Evolutionary conservation across 2,113 vertebrate species (phyloP).

Genomic region (Gymnorhina tibicen): DNA sequence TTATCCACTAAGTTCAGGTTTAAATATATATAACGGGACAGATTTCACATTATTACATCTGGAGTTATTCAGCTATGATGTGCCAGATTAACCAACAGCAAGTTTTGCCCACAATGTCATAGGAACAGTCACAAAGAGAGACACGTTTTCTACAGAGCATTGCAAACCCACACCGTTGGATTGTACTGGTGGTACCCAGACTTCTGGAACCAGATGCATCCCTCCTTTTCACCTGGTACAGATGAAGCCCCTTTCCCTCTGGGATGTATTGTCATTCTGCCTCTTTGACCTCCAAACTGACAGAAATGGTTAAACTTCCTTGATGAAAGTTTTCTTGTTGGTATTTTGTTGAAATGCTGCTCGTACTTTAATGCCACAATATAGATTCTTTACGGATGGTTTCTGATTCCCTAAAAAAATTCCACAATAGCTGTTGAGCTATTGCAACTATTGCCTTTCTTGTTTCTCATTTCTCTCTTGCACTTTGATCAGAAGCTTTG

Average conservation of each 20-base stretch:
- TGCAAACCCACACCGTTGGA: background rate
- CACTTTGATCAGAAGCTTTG: slow-evolving; percentile 33
- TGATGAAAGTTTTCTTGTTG: background rate
- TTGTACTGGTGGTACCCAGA: background rate
- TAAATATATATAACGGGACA: background rate
- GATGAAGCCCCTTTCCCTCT: background rate
- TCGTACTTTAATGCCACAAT: background rate
- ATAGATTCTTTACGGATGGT: slow-evolving; percentile 7
- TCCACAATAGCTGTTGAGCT: slow-evolving; percentile 15
- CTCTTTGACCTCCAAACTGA: background rate
- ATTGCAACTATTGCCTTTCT: slow-evolving; percentile 22
- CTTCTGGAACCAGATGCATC: background rate
- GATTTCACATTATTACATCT: background rate
- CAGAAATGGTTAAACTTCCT: background rate
- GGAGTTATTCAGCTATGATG: background rate
- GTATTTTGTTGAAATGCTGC: slow-evolving; percentile 5
- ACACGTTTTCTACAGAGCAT: background rate
- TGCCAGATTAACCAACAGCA: background rate
- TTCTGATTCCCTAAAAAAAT: slow-evolving; percentile 21
- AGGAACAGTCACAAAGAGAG: background rate
- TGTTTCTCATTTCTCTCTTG: slow-evolving; percentile 22
- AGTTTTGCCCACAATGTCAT: background rate
- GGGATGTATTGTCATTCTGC: background rate
- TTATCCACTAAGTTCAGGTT: background rate
- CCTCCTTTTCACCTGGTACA: background rate